These are phyloP conservation scores for Catharus minimus DNA, from an alignment of 2,113 vertebrate genomes.

Conservation along the genomic window DNA sequence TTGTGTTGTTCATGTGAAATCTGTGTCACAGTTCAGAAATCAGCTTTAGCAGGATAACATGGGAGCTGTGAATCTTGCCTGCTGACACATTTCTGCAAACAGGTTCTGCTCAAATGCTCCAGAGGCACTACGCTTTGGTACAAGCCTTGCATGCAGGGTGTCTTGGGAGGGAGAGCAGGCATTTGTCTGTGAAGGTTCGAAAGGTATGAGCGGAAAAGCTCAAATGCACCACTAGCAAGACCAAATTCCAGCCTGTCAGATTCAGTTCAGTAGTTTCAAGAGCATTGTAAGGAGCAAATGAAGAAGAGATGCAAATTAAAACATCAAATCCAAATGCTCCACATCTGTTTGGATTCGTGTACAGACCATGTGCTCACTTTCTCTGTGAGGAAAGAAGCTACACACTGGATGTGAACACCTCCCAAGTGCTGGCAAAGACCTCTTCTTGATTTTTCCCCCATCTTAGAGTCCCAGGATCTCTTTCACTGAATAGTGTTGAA, in stretches of 20 bases:
- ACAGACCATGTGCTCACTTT: not conserved
- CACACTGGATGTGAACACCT: not conserved
- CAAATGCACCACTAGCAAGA: not conserved
- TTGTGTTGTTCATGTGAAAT: not conserved
- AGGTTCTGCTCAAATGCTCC: slow-evolving; percentile 1
- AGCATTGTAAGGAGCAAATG: not conserved
- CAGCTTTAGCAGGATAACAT: not conserved
- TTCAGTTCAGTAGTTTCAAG: not conserved
- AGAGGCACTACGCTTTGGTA: not conserved
- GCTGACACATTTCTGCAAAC: slow-evolving; percentile 6
- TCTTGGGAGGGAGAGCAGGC: not conserved
- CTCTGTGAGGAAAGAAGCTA: not conserved
- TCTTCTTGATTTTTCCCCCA: not conserved
- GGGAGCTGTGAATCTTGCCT: not conserved
- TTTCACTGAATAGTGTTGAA: not conserved
- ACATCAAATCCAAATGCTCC: not conserved
- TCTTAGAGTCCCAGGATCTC: not conserved
- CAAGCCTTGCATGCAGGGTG: not conserved
- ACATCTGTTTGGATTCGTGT: not conserved
- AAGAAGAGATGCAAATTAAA: not conserved
- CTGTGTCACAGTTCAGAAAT: not conserved
- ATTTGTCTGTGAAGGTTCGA: not conserved
- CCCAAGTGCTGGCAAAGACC: not conserved
- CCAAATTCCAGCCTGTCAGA: not conserved
- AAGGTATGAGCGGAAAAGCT: not conserved